Percentiles rank a stretch among this genome's conserved stretches.
Evolutionary conservation across 2,113 vertebrate genomes (phyloP).

Genomic region (Prochilodus magdalenae): DNA sequence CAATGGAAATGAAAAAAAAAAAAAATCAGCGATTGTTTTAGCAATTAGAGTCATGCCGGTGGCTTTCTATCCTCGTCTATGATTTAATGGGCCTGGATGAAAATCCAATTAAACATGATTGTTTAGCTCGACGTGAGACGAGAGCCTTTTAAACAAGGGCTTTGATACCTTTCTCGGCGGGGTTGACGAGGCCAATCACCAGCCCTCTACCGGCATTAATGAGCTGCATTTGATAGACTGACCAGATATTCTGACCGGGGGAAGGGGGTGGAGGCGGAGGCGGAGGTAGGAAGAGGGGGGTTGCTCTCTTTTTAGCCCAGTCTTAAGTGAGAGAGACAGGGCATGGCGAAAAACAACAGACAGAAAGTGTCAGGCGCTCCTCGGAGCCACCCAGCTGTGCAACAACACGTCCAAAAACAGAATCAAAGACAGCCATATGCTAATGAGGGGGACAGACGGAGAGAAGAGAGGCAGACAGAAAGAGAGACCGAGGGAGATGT

Average conservation of each 20-base stretch:
- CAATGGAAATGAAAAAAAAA: slow-evolving; percentile 50
- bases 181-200: slow-evolving; percentile 47
- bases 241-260: slow-evolving; percentile 38
- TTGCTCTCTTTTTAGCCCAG: slow-evolving; percentile 1
- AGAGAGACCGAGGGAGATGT: slow-evolving; percentile 6
- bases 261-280: not conserved
- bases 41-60: slow-evolving; percentile 63
- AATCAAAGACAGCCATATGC: slow-evolving; percentile 58
- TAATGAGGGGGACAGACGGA: slow-evolving; percentile 59
- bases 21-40: slow-evolving; percentile 61
- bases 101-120: slow-evolving; percentile 73
- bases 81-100: slow-evolving; percentile 66
- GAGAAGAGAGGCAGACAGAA: slow-evolving; percentile 6
- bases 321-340: slow-evolving; percentile 27
- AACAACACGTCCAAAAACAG: slow-evolving; percentile 62
- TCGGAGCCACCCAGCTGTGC: slow-evolving; percentile 68
- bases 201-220: slow-evolving; percentile 61
- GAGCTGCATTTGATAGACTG: slow-evolving; percentile 57
- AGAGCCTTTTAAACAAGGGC: slow-evolving; percentile 52
- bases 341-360: slow-evolving; percentile 47
- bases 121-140: slow-evolving; percentile 60
- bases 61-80: slow-evolving; percentile 58
- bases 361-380: slow-evolving; percentile 49
- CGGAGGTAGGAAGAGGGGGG: not conserved
- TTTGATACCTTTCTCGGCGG: slow-evolving; percentile 53